Evolutionary conservation across 2,888 invertebrate species (phyloP).

Genomic region (Lamellibrachia satsuma): DNA sequence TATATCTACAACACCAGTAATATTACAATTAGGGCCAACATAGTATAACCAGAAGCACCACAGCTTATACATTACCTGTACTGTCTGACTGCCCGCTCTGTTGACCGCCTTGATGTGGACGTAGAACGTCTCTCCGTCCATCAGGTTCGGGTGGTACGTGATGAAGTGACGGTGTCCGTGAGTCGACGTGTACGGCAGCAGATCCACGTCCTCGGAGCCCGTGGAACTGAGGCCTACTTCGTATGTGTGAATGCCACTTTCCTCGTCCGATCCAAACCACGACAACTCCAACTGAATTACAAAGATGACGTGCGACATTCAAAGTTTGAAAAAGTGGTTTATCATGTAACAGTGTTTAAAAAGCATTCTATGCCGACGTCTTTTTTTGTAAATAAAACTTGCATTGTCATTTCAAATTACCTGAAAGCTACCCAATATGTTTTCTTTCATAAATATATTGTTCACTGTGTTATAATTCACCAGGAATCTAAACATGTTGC

Average conservation of each 20-base stretch:
- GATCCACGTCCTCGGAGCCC: conserved; percentile 41
- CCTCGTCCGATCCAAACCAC: conserved; percentile 20
- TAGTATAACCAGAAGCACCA: no score
- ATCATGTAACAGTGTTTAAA: no score
- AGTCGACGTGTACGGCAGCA: conserved; percentile 42
- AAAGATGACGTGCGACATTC: no score
- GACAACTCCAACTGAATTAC: neutral
- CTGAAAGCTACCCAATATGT: no score
- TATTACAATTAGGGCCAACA: no score
- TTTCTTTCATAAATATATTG: no score
- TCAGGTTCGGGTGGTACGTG: conserved; percentile 43
- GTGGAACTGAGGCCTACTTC: conserved; percentile 46
- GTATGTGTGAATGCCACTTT: conserved; percentile 45
- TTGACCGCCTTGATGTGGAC: conserved; percentile 48
- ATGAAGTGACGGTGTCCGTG: conserved; percentile 43
- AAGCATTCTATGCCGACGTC: no score
- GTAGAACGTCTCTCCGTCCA: conserved; percentile 46
- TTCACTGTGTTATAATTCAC: no score
- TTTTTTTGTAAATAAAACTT: no score
- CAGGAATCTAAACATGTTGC: no score
- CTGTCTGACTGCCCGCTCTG: conserved; percentile 39
- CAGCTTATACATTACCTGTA: conserved; percentile 34
- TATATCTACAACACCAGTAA: no score
- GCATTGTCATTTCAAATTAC: no score
- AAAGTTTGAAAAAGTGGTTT: neutral